phyloP scores from a whole-genome alignment of 2,113 vertebrate species.

The Bettongia penicillata region DNA sequence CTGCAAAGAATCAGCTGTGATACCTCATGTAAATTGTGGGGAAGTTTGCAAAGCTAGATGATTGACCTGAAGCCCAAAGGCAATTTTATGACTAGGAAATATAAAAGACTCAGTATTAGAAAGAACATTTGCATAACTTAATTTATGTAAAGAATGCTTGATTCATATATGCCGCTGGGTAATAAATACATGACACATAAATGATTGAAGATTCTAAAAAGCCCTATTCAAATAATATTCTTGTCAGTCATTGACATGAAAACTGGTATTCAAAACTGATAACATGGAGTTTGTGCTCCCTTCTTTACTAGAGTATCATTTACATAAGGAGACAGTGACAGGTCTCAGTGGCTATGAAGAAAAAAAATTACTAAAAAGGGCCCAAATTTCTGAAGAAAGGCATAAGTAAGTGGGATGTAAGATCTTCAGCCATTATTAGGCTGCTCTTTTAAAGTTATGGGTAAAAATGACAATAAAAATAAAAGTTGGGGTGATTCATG shows the following conservation, averaged over 20 bases:
- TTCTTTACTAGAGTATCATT: constrained; percentile 31
- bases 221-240: constrained; percentile 41
- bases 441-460: background rate
- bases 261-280: constrained; percentile 42
- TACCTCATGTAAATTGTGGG: constrained; percentile 50
- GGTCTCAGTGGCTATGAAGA: background rate
- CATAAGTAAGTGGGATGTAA: background rate
- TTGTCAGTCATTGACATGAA: constrained; percentile 54
- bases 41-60: constrained; percentile 43
- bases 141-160: constrained; percentile 44
- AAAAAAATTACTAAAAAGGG: background rate
- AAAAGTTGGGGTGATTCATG: background rate
- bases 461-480: background rate
- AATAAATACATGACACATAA: constrained; percentile 57
- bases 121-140: constrained; percentile 56
- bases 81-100: constrained; percentile 55
- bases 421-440: background rate
- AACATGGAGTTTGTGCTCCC: background rate
- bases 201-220: constrained; percentile 59
- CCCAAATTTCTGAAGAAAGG: background rate
- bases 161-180: constrained; percentile 49
- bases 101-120: constrained; percentile 39
- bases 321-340: constrained; percentile 5
- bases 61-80: constrained; percentile 61
- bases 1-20: constrained; percentile 43